Evolutionary conservation across 2,797 vertebrate species (phyloP).

Genomic region (Xiphophorus birchmanni): DNA sequence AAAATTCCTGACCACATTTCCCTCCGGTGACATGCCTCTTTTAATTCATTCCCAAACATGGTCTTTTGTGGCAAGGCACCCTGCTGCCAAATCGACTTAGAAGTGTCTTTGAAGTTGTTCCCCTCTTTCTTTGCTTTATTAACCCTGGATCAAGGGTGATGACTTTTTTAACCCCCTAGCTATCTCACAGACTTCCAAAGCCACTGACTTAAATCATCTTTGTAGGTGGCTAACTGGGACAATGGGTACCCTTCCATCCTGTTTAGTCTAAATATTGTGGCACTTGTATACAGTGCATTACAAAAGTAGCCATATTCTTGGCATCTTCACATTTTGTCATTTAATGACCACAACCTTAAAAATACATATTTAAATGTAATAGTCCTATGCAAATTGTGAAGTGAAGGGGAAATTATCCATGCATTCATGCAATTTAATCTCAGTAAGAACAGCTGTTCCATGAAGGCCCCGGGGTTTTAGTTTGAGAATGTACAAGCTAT

Average conservation of each 20-base stretch:
- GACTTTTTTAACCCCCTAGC: slow-evolving; percentile 54
- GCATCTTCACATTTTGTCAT: background rate
- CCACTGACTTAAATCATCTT: slow-evolving; percentile 16
- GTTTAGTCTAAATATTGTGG: slow-evolving; percentile 18
- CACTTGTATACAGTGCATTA: background rate
- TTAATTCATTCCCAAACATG: slow-evolving; percentile 71
- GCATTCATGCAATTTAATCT: background rate
- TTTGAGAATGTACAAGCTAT: background rate
- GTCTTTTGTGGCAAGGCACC: slow-evolving; percentile 71
- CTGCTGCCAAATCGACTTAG: slow-evolving; percentile 69
- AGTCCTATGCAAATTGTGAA: background rate
- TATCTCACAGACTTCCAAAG: slow-evolving; percentile 9
- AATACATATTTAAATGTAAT: too few relatives aligned
- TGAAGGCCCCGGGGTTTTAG: background rate
- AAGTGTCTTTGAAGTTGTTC: slow-evolving; percentile 72
- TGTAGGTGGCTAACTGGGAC: slow-evolving; percentile 11
- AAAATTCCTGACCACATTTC: slow-evolving; percentile 72
- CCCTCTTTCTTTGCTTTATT: slow-evolving; percentile 69
- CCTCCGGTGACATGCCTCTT: slow-evolving; percentile 75
- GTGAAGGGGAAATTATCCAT: background rate
- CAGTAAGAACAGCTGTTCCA: background rate
- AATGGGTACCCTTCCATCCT: slow-evolving; percentile 10
- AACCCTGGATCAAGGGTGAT: slow-evolving; percentile 59
- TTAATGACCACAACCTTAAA: too few relatives aligned
- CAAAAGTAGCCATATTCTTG: background rate